Evolutionary conservation across 1,140 invertebrate genomes (phyloP).

Genomic region (Heliconius himera): DNA sequence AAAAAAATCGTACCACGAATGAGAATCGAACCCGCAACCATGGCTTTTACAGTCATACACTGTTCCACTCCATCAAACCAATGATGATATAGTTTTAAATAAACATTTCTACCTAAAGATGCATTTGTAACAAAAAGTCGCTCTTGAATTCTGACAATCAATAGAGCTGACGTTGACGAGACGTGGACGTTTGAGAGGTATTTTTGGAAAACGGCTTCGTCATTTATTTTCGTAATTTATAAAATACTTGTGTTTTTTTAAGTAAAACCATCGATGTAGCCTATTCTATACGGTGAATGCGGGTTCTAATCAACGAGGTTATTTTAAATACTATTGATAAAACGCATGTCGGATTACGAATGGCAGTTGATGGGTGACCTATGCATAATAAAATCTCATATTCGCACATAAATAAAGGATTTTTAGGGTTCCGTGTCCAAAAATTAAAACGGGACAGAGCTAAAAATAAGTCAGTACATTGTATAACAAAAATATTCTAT

Average conservation of each 20-base stretch:
- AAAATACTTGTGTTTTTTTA: neutral
- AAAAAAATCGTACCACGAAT: neutral
- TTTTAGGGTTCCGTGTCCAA: no score
- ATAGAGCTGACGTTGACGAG: conserved; percentile 10
- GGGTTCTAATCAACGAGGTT: no score
- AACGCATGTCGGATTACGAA: no score
- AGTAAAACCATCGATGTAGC: neutral
- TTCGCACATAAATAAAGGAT: no score
- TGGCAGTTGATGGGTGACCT: no score
- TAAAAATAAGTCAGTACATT: no score
- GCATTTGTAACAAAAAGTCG: neutral
- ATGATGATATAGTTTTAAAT: neutral
- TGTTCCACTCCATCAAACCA: neutral
- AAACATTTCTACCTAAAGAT: neutral
- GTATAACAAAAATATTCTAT: no score
- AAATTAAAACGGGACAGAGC: no score
- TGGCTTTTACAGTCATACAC: neutral
- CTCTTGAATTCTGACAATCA: neutral
- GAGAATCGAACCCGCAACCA: neutral
- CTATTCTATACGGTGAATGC: no score
- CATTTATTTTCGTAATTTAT: conserved; percentile 9
- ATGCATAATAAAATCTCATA: no score
- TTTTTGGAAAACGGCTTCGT: conserved; percentile 1
- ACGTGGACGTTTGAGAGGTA: neutral
- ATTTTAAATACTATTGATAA: no score